Percentiles rank a stretch among this genome's conserved stretches.
These are phyloP conservation scores for Lordiphosa mommai DNA, from an alignment of 1,140 invertebrate species.

Conservation along the genomic window DNA sequence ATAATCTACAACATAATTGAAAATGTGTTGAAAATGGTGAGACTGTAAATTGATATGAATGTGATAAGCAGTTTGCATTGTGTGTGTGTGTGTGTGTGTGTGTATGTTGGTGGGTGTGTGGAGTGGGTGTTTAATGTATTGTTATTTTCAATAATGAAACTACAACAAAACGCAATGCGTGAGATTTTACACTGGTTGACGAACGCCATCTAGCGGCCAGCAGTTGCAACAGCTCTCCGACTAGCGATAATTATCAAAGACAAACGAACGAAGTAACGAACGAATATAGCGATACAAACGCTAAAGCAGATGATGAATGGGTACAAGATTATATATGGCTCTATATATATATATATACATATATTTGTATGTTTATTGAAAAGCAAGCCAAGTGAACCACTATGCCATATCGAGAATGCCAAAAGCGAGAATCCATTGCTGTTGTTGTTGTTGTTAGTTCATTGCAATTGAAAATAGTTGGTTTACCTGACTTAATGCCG, in stretches of 20 bases:
- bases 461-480: slow-evolving; percentile 78
- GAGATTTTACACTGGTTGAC: slow-evolving; percentile 26
- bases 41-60: no score
- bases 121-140: slow-evolving; percentile 13
- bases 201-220: not conserved
- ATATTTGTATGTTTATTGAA: slow-evolving; percentile 15
- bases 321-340: slow-evolving; percentile 13
- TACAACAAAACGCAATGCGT: slow-evolving; percentile 63
- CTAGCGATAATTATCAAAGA: slow-evolving; percentile 31
- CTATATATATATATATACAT: no score
- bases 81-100: not conserved
- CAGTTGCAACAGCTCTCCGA: slow-evolving; percentile 12
- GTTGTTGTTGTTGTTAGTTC: slow-evolving; percentile 59
- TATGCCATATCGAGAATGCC: slow-evolving; percentile 1
- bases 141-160: slow-evolving; percentile 73
- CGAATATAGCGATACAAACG: slow-evolving; percentile 6
- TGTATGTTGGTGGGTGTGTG: slow-evolving; percentile 1
- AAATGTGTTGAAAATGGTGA: no score
- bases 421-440: slow-evolving; percentile 22
- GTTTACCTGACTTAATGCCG: slow-evolving; percentile 80
- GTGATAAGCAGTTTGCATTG: not conserved
- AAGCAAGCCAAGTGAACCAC: slow-evolving; percentile 12
- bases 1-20: no score
- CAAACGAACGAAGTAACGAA: slow-evolving; percentile 29
- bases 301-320: slow-evolving; percentile 35